These are phyloP conservation scores for Athene noctua DNA, from an alignment of 2,113 vertebrate species.

Conservation along the genomic window DNA sequence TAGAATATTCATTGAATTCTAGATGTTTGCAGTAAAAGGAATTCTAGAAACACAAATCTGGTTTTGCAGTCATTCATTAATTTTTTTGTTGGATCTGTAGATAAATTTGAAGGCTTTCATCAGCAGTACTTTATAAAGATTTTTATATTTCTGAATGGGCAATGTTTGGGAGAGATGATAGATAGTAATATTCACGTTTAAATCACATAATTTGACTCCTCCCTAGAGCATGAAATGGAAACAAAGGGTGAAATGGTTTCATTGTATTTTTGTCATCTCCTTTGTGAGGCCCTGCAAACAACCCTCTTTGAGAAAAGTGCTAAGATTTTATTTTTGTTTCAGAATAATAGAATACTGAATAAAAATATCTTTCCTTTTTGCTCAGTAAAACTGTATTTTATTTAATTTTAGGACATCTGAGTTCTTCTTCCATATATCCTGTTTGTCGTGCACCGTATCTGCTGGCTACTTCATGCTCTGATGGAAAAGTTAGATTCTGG, in stretches of 20 bases:
- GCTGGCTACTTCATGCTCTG: constrained; percentile 94
- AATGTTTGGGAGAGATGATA: not conserved
- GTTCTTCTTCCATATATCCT: constrained; percentile 92
- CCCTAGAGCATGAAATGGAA: not conserved
- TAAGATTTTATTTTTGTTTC: not conserved
- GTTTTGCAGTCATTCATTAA: not conserved
- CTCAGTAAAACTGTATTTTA: not conserved
- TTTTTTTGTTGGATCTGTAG: not conserved
- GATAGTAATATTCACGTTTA: not conserved
- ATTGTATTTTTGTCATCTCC: not conserved
- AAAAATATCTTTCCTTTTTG: not conserved
- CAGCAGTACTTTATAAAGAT: not conserved
- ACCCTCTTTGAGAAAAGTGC: not conserved
- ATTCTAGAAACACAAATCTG: not conserved
- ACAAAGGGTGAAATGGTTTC: not conserved
- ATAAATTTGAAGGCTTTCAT: not conserved
- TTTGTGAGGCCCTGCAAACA: not conserved
- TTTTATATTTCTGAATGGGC: not conserved
- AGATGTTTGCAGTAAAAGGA: not conserved
- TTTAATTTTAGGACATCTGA: constrained; percentile 86
- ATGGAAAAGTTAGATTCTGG: constrained; percentile 94
- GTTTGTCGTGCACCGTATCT: constrained; percentile 91
- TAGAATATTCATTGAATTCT: not conserved
- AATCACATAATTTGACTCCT: not conserved
- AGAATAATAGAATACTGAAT: not conserved